phyloP scores from a whole-genome alignment of 1,140 invertebrate species.

The Aporrectodea caliginosa region DNA sequence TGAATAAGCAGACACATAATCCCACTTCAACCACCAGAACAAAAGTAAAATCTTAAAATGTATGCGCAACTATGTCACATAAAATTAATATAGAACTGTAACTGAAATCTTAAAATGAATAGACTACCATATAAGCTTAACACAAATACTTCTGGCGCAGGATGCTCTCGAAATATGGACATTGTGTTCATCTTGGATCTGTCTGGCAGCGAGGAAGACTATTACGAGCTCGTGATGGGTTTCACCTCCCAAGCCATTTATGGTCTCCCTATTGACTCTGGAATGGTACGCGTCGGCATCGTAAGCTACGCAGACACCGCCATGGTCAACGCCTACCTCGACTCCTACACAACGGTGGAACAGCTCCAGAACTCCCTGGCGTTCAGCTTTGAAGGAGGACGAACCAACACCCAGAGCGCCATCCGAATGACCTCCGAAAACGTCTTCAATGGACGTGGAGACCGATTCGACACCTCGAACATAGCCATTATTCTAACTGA shows the following conservation, averaged over 20 bases:
- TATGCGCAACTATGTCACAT: too few species aligned
- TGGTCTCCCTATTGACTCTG: background rate
- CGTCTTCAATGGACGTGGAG: conserved; percentile 24
- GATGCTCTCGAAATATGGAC: conserved; percentile 20
- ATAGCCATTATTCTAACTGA: conserved; percentile 47
- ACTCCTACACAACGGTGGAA: conserved; percentile 11
- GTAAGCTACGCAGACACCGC: background rate
- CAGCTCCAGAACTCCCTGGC: conserved; percentile 14
- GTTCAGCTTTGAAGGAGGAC: background rate
- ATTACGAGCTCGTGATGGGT: background rate
- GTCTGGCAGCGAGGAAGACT: conserved; percentile 9
- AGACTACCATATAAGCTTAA: too few species aligned
- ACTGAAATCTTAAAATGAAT: too few species aligned
- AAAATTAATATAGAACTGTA: too few species aligned
- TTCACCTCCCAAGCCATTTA: background rate
- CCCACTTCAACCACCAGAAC: too few species aligned
- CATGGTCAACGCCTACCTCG: conserved; percentile 20
- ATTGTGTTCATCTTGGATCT: conserved; percentile 22
- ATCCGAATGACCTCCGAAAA: background rate
- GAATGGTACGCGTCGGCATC: conserved; percentile 10
- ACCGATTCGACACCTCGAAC: conserved; percentile 44
- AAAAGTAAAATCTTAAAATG: too few species aligned
- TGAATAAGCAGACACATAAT: too few species aligned
- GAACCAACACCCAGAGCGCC: conserved; percentile 24
- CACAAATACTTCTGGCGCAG: too few species aligned